Base-by-base conservation (phyloP, 2,797 vertebrate genomes). In the Cossypha niveicapilla region DNA sequence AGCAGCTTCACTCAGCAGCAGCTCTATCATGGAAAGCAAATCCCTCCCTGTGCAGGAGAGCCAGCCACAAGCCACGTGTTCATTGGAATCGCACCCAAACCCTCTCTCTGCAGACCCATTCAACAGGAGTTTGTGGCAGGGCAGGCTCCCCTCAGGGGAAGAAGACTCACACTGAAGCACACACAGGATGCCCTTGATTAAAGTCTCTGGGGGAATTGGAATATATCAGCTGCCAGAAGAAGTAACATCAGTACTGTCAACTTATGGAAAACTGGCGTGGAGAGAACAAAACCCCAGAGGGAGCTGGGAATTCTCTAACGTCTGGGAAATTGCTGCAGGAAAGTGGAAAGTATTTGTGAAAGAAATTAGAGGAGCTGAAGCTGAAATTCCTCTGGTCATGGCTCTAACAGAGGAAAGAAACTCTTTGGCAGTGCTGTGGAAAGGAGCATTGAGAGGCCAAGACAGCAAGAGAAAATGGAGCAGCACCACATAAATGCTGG, bases 271-370 rank as follows among this genome's bases (percentile, higher is more conserved):
- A 39, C 66, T 82, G 89, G 60, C 3, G 0, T 22, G 72, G 68
- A 74, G 79, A 51, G 86, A 92, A 62, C 5, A 13, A 80, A 80
- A 27, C 41, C 86, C 86, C 86, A 22, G 27, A 85, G 86, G 84
- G 91, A 93, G 6, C 57, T 74, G 77, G 67, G 79, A 86, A 88
- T 87, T 88, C 92, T 91, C 63, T 61, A 78, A 75, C 4, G 56
- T 70, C 91, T 95, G 89, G 86, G 91, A 92, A 95, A 93, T 65
- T 90, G 84, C 93, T 78, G 78, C 57, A 72, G 71, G 39, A 78
- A 91, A 88, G 85, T 0, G 18, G 94, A 91, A 95, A 96, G 61
- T 76, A 76, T 93, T 96, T 93, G 85, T 68, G 75, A 61, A 44
- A 77, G 63, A 87, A 86, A 86, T 53, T 6, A 42, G 89, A 93